Percentiles rank a stretch among this genome's conserved stretches.
Conservation (phyloP, 2,113 vertebrate species). For the Marmota monax region DNA sequence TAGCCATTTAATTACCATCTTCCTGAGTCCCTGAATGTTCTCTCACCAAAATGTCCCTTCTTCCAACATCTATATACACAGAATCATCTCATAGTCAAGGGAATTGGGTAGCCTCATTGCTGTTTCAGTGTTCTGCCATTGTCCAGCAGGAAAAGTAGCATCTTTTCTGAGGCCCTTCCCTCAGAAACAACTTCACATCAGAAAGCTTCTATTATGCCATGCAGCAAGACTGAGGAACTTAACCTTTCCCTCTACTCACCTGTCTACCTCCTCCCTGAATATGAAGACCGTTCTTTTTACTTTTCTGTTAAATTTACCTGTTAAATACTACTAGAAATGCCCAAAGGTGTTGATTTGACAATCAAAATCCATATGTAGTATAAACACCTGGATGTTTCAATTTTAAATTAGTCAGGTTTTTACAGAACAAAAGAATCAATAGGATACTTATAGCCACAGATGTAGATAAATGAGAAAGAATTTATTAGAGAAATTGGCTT, state of each 20-base stretch:
- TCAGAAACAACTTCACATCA: background rate
- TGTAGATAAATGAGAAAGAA: background rate
- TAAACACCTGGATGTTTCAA: background rate
- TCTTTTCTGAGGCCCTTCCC: rapidly evolving
- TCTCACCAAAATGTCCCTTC: background rate
- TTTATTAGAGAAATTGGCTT: background rate
- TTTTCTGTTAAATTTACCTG: background rate
- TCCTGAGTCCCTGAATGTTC: background rate
- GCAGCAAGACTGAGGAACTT: background rate
- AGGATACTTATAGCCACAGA: background rate
- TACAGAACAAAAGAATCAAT: background rate
- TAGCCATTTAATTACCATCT: background rate
- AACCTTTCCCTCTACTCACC: background rate
- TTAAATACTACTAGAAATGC: background rate
- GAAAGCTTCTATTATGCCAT: background rate
- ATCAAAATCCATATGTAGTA: background rate
- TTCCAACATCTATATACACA: background rate
- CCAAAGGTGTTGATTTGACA: background rate
- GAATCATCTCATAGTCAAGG: background rate
- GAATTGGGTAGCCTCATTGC: background rate
- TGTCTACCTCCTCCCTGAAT: background rate
- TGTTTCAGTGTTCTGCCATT: background rate
- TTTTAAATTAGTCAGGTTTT: background rate
- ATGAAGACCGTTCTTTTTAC: background rate
- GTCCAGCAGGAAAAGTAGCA: background rate